Evolutionary conservation across 2,113 vertebrate species (phyloP).

Genomic region (Fukomys damarensis): DNA sequence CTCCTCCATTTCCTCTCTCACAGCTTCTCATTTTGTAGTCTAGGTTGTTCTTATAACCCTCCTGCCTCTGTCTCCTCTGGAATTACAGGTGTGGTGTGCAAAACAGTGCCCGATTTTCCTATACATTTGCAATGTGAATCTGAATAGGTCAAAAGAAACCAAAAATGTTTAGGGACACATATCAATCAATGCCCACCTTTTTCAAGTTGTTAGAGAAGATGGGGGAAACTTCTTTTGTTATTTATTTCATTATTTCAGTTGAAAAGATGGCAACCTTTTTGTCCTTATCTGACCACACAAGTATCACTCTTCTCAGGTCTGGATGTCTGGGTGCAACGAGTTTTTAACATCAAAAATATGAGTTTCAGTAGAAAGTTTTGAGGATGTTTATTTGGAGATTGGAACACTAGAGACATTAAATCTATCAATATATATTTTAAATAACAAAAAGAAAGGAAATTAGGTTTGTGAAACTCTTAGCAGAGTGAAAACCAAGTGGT

Average conservation of each 20-base stretch:
- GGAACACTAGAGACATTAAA: background rate
- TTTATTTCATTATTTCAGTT: background rate
- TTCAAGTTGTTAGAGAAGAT: background rate
- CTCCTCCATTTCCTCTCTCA: no score
- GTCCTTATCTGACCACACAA: fast-evolving
- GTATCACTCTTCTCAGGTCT: background rate
- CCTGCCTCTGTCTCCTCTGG: no score
- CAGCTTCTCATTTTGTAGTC: no score
- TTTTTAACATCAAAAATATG: background rate
- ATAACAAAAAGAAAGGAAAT: background rate
- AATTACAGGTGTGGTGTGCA: no score
- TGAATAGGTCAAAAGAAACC: background rate
- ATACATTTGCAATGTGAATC: background rate
- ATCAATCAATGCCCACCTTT: background rate
- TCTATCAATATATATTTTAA: background rate
- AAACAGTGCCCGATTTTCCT: no score
- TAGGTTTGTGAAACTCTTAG: background rate
- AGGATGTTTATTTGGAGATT: background rate
- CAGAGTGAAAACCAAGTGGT: background rate
- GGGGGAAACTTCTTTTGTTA: background rate
- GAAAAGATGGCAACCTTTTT: background rate
- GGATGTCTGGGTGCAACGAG: background rate
- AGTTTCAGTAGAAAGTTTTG: background rate
- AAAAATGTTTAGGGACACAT: background rate
- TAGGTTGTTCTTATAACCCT: no score